Base-by-base conservation (phyloP, 2,113 vertebrate species). In the Anarrhichthys ocellatus region DNA sequence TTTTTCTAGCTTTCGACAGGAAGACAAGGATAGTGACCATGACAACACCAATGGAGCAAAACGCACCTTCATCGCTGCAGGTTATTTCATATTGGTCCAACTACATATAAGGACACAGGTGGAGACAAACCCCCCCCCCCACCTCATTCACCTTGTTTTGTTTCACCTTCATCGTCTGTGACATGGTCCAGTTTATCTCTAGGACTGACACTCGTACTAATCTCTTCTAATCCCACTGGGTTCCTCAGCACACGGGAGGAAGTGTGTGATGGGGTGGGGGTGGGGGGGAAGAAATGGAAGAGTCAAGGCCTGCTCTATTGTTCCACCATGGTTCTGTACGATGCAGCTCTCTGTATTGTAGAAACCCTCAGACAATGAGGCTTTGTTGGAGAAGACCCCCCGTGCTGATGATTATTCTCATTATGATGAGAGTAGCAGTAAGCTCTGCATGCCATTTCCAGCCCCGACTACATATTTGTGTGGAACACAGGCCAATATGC, bases 221-320 rank as follows among this genome's bases (percentile, higher is more conserved):
- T 88, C 81, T 73, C 48, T 22, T 77, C 56, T 82, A 91, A 92
- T 89, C 78, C 71, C 56, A 63, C 38, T 75, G 65, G 72, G 68
- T 72, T 79, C 34, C 58, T 48, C 56, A n/a, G 13, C 77, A 73
- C 82, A 59, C 61, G 50, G 61, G 69, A 74, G 58, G 74, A 71
- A 36, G 32, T 70, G 74, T 80, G 77, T 44, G 58, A 70, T 38
- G 36, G 36, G 36, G 36, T 3, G 6, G 36, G 36, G 36, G 36
- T 6, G 36, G 36, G 36, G 36, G 36, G 24, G 15, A 1, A n/a
- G 36, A 22, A 32, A n/a, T 2, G 40, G 40, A 42, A 42, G 52
- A 83, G 46, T 65, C 24, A 54, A 74, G 70, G 34, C 29, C 4
- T 22, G 8, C 50, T 74, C 46, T 78, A 58, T 87, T 87, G 81